Conservation (phyloP, 2,113 vertebrate species). For the Colaptes auratus region DNA sequence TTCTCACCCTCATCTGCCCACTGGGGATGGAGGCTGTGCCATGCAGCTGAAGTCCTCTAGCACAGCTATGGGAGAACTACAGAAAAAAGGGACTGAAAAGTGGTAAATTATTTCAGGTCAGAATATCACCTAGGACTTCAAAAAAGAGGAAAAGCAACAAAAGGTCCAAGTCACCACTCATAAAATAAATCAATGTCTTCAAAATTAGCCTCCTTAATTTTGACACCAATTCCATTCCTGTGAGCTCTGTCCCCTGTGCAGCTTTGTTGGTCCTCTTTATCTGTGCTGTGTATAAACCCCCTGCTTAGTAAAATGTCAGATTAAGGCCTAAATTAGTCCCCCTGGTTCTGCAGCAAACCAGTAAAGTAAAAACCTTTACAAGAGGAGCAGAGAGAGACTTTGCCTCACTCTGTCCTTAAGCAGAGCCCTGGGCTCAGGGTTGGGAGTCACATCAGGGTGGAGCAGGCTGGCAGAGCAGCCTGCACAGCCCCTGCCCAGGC, state of each 20-base stretch:
- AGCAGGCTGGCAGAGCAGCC: conserved; percentile 80
- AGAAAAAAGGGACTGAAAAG: not conserved
- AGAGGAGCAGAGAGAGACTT: conserved; percentile 72
- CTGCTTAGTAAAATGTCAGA: conserved; percentile 65
- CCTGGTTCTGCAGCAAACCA: conserved; percentile 35
- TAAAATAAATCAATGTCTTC: conserved; percentile 30
- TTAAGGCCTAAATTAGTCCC: conserved; percentile 56
- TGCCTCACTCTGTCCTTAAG: conserved; percentile 62
- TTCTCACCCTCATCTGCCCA: not conserved
- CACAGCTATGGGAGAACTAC: not conserved
- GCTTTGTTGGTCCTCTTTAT: conserved; percentile 36
- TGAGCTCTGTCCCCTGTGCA: conserved; percentile 24
- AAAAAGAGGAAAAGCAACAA: not conserved
- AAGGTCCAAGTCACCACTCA: not conserved
- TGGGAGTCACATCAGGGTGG: conserved; percentile 80
- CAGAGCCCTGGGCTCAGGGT: conserved; percentile 48
- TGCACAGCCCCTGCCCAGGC: conserved; percentile 76
- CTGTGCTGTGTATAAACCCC: conserved; percentile 47
- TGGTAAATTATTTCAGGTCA: not conserved
- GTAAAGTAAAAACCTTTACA: conserved; percentile 54
- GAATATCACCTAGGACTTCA: not conserved
- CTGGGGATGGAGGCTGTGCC: not conserved
- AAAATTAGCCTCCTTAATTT: conserved; percentile 30
- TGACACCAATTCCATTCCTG: conserved; percentile 29
- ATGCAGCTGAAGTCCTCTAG: not conserved